These are phyloP conservation scores for Melospiza melodia DNA, from an alignment of 2,113 vertebrate species.

Conservation along the genomic window DNA sequence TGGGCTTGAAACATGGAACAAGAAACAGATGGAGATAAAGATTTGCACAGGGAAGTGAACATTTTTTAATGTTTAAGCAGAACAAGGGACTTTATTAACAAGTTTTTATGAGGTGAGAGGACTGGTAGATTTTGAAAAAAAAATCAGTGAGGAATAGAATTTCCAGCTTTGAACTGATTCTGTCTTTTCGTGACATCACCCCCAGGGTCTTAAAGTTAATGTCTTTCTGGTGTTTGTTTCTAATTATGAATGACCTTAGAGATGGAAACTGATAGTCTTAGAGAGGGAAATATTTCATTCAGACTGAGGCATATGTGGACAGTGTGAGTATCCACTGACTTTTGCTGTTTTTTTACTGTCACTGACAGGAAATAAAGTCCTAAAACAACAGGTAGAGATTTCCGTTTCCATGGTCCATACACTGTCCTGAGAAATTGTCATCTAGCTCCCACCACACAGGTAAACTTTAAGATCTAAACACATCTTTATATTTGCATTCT, in stretches of 20 bases:
- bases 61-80: slow-evolving; percentile 3
- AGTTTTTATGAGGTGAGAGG: slow-evolving; percentile 41
- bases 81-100: not conserved
- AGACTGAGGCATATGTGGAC: not conserved
- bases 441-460: not conserved
- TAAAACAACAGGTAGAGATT: not conserved
- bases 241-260: not conserved
- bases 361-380: not conserved
- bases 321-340: not conserved
- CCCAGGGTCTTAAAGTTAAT: not conserved
- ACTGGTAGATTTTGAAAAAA: not conserved
- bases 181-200: not conserved
- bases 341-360: not conserved
- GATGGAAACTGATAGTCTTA: not conserved
- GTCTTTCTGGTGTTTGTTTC: not conserved
- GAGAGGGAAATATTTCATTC: not conserved
- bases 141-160: not conserved
- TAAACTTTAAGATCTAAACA: not conserved
- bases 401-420: not conserved
- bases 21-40: slow-evolving; percentile 39
- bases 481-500: not conserved
- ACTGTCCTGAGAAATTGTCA: not conserved
- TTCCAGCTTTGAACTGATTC: not conserved
- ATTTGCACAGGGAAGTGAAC: slow-evolving; percentile 12
- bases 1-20: not conserved